Base-by-base conservation (phyloP, 2,113 vertebrate species). In the Polypterus senegalus region DNA sequence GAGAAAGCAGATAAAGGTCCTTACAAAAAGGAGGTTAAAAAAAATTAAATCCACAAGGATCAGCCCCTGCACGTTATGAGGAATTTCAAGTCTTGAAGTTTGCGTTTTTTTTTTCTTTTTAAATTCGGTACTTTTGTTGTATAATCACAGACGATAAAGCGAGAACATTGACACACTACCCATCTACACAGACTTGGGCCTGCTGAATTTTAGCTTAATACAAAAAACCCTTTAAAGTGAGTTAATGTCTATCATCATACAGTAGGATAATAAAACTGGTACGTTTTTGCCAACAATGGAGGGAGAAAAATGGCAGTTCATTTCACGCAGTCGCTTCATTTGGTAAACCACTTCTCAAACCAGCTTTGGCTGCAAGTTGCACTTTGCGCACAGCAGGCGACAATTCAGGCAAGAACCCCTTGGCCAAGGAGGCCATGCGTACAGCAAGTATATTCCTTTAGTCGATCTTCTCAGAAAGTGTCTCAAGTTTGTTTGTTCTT, bases 221-320 rank as follows among this genome's bases (percentile, higher is more conserved):
- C 83, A 87, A 87, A 78, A 87, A 86, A 79, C 80, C 87, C 81
- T 73, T 79, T 77, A 83, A 77, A 81, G 77, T 77, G 76, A 82
- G 79, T 81, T 80, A 81, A 85, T 76, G 73, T 71, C 66, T 80
- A 73, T 70, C 75, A 74, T 76, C 61, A 49, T 79, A 86, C 78
- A 81, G 74, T 70, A 76, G 83, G 76, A 70, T 78, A 79, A 70
- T 76, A 83, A 80, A 83, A 76, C 74, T 73, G 69, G 77, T 63
- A 70, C 77, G 74, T 79, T 79, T 71, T 72, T 66, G 69, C 78
- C 78, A 67, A 80, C 71, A 72, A 71, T 65, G 73, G 68, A 73
- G 71, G 79, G 72, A 74, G 73, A 76, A 74, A 78, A 72, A 77
- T 61, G 76, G 71, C 70, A 45, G 58, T 79, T 68, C 43, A 46